Evolutionary conservation across 1,140 invertebrate genomes (phyloP), one percentile per base, ranked within the genome.

Genomic region (Bombus consobrinus): DNA sequence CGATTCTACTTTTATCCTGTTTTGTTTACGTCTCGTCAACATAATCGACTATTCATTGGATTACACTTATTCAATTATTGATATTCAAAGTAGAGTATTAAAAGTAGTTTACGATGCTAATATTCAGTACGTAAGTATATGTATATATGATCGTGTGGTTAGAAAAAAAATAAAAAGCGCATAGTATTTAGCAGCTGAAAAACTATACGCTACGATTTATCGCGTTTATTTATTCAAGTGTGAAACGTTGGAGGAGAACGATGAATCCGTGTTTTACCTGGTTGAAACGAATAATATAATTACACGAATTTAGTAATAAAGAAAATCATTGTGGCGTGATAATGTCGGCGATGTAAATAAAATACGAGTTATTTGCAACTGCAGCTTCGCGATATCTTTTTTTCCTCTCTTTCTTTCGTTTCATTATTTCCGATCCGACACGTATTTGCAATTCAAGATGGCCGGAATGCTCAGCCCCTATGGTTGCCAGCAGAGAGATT

Each of bases 361-460:
- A 71, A n/a, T 28, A 41, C 25, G 39, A 34, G 39, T n/a, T 41
- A 41, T 13, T 72, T 15, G 69, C 37, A 41, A 32, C 41, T 47
- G 39, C 34, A 74, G 39, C 18, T n/a, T 74, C 41, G 72, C n/a
- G 9, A 39, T 47, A 47, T 73, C 71, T 43, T 73, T 73, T 72
- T 37, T 34, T 0, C 22, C 66, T 22, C 47, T 62, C 15, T 77
- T 47, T 57, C 32, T 64, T 43, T 69, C 76, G 15, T 80, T 80
- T 80, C 77, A 43, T 85, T 85, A 85, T 85, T 74, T 73, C 84
- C 84, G 71, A 83, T 80, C 87, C 74, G 37, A 66, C 73, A 71
- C 62, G 39, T 77, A 89, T 89, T 91, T 92, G 91, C 90, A 91
- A 92, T 93, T 93, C 92, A 93, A 93, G 90, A 93, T 93, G 92